Evolutionary conservation across 1,140 invertebrate genomes (phyloP), one percentile per base, ranked within the genome.

Genomic region (Dendroctonus valens): DNA sequence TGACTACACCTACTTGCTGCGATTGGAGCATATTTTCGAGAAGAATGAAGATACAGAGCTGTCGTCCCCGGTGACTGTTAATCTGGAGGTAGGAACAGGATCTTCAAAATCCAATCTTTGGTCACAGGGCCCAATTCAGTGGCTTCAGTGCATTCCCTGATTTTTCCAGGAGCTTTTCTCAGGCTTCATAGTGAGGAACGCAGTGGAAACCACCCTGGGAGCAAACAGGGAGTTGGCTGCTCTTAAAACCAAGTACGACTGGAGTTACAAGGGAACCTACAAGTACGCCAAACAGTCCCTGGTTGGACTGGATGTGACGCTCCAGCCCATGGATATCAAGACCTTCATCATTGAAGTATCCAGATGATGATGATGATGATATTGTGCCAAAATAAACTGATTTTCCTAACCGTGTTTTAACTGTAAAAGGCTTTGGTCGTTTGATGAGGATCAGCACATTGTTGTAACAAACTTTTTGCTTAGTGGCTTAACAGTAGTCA

Each of bases 11-110:
- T 68, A 86, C 40, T 76, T 93, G 15, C 69, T 93, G 5, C 80
- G 91, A 68, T 75, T 93, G 4, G 91, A 93, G 74, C 89, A 93
- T 76, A 81, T 90, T 70, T 88, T 86, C 68, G 88, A 90, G 73
- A 79, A 78, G 9, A 77, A 79, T 38, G 89, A 92, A 74, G 85
- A 91, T 62, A 65, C 74, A 2, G 69, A 78, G 14, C 70, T 84
- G 26, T 88, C 86, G 37, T 72, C 82, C 49, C 80, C 83, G 0
- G 84, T 83, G 0, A 82, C 78, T 63, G 76, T 86, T 41, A 81
- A 84, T 73, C 41, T 75, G 42, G 41, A 67, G 64, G 70, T 65
- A 69, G 60, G 49, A 60, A 6, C 9, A 14, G 46, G 12, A 48
- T 1, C 7, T 12, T 8, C 0, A 7, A 44, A 14, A 14, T n/a